A percentile compares a stretch with the other conserved stretches of the same genome.
Evolutionary conservation across 2,888 invertebrate species (phyloP).

Genomic region (Netelia virgata): DNA sequence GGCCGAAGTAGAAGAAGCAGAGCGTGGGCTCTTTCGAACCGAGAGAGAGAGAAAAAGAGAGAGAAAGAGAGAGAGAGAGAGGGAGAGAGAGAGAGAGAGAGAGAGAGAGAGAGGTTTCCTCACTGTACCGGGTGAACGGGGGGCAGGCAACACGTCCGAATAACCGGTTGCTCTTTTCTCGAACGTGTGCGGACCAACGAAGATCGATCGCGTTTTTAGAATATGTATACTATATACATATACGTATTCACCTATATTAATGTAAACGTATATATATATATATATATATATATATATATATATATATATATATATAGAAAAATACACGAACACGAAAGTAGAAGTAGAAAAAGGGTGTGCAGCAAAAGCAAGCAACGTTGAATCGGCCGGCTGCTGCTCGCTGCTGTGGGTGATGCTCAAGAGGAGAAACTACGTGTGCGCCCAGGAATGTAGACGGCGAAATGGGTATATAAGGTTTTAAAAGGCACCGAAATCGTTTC

Average conservation of each 20-base stretch:
- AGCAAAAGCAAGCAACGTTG: slow-evolving; percentile 50
- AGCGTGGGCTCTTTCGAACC: slow-evolving; percentile 53
- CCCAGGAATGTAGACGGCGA: slow-evolving; percentile 77
- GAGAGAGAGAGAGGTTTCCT: slow-evolving; percentile 46
- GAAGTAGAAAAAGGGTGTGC: slow-evolving; percentile 31
- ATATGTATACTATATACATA: slow-evolving; percentile 44
- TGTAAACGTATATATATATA: slow-evolving; percentile 28
- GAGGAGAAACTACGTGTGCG: slow-evolving; percentile 64
- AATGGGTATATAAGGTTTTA: slow-evolving; percentile 78
- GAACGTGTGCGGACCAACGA: slow-evolving; percentile 54
- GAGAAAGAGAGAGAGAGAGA: neutral
- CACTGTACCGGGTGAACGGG: slow-evolving; percentile 31
- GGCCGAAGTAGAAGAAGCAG: slow-evolving; percentile 32
- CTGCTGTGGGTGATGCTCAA: slow-evolving; percentile 21
- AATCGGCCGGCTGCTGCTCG: slow-evolving; percentile 15
- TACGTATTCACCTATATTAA: slow-evolving; percentile 26
- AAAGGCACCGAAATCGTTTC: slow-evolving; percentile 81
- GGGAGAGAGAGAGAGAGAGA: neutral
- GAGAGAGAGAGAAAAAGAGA: neutral
- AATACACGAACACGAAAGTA: slow-evolving; percentile 15
- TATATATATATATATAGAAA: slow-evolving; percentile 21
- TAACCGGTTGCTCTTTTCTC: slow-evolving; percentile 71
- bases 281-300: slow-evolving; percentile 31
- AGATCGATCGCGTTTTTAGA: slow-evolving; percentile 66
- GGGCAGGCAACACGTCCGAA: slow-evolving; percentile 53